Base-by-base conservation (phyloP, 1,140 invertebrate genomes). In the Hylyphantes graminicola region DNA sequence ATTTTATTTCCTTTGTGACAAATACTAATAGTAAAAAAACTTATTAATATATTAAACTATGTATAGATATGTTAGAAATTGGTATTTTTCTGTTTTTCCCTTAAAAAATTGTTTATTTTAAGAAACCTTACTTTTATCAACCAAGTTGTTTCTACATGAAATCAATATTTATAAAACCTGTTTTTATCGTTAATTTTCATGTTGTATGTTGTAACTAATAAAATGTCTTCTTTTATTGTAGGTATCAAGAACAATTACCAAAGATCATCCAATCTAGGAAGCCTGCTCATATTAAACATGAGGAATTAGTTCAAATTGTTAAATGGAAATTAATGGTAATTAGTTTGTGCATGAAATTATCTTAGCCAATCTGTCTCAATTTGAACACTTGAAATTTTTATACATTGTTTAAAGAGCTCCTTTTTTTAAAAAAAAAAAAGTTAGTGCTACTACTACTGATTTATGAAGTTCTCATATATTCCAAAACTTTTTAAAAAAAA, bases 201-300 rank as follows among this genome's bases (percentile, higher is more conserved):
- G 11, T n/a, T n/a, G n/a, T 13, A 21, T 11, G 9, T 54, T 19
- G 9, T 80, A n/a, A 65, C 0, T 86, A 57, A 48, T 35, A 35
- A 35, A 35, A 5, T 35, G 35, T 35, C 1, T 12, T 61, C 59
- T 86, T 70, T 61, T 53, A 55, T 85, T 87, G 19, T 80, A 96
- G 95, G 95, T 97, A 96, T 91, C 96, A 97, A 91, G 96, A 96
- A 92, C 96, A 97, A 91, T 90, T 98, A 88, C 96, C 96, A 87
- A 94, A 95, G 89, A 93, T 93, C 89, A 97, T 98, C 84, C 96
- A 96, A 90, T 93, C 94, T 21, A 92, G 96, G 89, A 97, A 97
- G 90, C 96, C 97, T 87, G 95, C 95, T 64, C 95, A 97, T 90
- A 93, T 97, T 89, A 93, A 93, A 87, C 96, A 98, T 89, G 96